Conservation (phyloP, 2,113 vertebrate genomes). For the Megaceryle maxima region DNA sequence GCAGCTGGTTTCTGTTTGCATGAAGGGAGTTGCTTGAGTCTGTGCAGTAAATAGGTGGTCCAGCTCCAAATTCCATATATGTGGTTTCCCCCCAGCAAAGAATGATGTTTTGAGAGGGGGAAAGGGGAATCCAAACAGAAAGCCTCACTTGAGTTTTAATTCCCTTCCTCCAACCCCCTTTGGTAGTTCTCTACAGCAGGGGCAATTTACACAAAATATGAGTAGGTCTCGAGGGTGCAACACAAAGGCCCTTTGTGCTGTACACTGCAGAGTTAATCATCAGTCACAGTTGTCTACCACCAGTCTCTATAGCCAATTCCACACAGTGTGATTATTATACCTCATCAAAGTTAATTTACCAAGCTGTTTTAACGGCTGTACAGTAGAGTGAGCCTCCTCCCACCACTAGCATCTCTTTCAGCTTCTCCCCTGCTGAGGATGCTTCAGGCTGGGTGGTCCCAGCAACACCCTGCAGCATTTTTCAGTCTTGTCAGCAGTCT, state of each 20-base stretch:
- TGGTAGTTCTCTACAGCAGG: not conserved
- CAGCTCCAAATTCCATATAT: not conserved
- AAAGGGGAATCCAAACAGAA: not conserved
- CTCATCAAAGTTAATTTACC: conserved; percentile 30
- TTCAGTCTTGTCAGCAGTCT: conserved; percentile 51
- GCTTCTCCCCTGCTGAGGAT: not conserved
- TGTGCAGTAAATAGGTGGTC: not conserved
- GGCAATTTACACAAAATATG: not conserved
- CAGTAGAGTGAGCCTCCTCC: not conserved
- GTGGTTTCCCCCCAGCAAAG: not conserved
- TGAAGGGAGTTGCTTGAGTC: not conserved
- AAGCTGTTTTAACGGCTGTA: not conserved
- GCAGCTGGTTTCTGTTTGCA: not conserved
- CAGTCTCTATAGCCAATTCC: not conserved
- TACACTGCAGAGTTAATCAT: not conserved
- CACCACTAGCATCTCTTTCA: not conserved
- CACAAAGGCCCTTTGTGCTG: conserved; percentile 7
- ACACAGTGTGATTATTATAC: not conserved
- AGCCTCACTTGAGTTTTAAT: not conserved
- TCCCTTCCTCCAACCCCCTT: not conserved
- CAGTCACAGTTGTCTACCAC: not conserved
- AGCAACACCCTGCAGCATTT: conserved; percentile 11
- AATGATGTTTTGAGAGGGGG: not conserved
- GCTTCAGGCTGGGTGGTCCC: conserved; percentile 55
- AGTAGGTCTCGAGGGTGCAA: not conserved